Evolutionary conservation across 2,888 invertebrate genomes (phyloP), one percentile per base, ranked within the genome.

Genomic region (Baronia brevicornis): DNA sequence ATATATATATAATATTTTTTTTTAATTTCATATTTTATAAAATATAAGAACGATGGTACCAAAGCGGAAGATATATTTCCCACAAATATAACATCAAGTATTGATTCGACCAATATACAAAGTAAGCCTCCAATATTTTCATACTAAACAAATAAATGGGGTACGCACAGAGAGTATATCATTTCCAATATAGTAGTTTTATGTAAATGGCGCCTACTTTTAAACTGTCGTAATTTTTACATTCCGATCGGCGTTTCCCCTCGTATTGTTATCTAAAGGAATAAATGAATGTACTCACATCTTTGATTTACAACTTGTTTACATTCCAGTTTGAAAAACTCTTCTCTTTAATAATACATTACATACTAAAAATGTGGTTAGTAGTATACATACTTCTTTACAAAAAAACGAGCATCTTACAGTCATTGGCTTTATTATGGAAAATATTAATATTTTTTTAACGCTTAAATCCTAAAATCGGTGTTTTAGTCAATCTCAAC

Each of bases 161-260:
- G 61, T 54, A 54, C 42, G 38, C 41, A 38, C 38, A 26, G 49
- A 39, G 48, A 60, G 60, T 78, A 74, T 70, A 79, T 84, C 77
- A 80, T 69, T 68, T 66, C 66, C 66, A 57, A 70, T 69, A 79
- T 75, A 72, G 78, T 77, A 71, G 71, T 82, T 84, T 78, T 70
- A 82, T 84, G 84, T 71, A 77, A 80, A 84, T 78, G 66, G 47
- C 52, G 69, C 73, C 82, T 79, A 82, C 78, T 84, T 84, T 82
- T 84, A 84, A 84, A 84, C 80, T 79, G 77, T 62, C 75, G 73
- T 84, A 84, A 84, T 82, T 82, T 82, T 80, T 79, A 75, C 61
- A 69, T 82, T 80, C 82, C 84, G 80, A 73, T 79, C 63, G 60
- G 51, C 66, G 63, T 69, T 66, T 69, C 77, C 82, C 80, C 75